These are phyloP conservation scores for Pseudoips prasinana DNA, from an alignment of 2,888 invertebrate genomes.

Conservation along the genomic window DNA sequence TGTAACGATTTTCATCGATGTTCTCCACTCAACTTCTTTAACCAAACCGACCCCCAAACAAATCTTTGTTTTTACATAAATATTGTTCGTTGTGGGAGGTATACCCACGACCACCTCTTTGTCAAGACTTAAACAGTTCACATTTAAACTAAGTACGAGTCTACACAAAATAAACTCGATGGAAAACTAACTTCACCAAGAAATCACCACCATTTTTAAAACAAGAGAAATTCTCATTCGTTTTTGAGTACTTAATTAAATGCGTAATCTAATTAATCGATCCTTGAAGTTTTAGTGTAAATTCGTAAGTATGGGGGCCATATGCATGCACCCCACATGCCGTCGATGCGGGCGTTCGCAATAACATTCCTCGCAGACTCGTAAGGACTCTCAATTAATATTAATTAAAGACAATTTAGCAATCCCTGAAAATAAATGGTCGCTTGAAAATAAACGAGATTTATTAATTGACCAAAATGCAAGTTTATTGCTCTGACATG, in stretches of 20 bases:
- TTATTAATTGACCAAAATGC: slow-evolving; percentile 50
- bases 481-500: slow-evolving; percentile 8
- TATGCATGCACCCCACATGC: slow-evolving; percentile 46
- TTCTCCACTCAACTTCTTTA: no score
- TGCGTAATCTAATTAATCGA: slow-evolving; percentile 36
- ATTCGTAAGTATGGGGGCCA: slow-evolving; percentile 63
- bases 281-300: slow-evolving; percentile 53
- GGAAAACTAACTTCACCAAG: no score
- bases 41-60: no score
- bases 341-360: slow-evolving; percentile 72
- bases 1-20: no score
- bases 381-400: slow-evolving; percentile 75
- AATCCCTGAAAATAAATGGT: slow-evolving; percentile 70
- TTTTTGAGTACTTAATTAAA: slow-evolving; percentile 36
- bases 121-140: no score
- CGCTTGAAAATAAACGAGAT: slow-evolving; percentile 73
- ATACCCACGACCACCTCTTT: no score
- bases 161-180: no score
- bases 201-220: no score
- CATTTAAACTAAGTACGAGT: no score
- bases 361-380: slow-evolving; percentile 63
- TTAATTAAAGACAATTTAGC: slow-evolving; percentile 81
- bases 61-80: no score
- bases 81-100: no score
- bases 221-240: no score